Conservation (phyloP, 2,113 vertebrate species). For the Oenanthe oenanthe region DNA sequence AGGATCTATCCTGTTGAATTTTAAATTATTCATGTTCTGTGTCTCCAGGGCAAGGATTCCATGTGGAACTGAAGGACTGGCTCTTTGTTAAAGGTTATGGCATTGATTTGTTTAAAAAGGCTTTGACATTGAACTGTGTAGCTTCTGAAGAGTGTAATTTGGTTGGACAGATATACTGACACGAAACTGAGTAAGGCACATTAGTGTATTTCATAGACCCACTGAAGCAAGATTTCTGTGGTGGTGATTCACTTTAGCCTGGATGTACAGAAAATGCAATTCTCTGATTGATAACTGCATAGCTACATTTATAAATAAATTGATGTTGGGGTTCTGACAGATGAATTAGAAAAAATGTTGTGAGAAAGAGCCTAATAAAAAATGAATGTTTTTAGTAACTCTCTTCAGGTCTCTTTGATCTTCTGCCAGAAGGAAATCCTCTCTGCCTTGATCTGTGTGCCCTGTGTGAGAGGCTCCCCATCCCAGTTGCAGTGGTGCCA, state of each 20-base stretch:
- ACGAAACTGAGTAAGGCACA: not conserved
- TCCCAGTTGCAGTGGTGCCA: not conserved
- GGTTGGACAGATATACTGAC: not conserved
- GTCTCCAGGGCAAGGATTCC: not conserved
- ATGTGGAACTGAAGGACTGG: not conserved
- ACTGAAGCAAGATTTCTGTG: not conserved
- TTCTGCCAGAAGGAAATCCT: not conserved
- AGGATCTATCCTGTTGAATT: not conserved
- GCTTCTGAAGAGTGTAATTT: not conserved
- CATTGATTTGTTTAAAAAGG: not conserved
- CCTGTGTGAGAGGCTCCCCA: not conserved
- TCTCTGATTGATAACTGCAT: not conserved
- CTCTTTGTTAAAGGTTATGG: not conserved
- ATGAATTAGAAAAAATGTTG: not conserved
- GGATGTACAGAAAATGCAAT: not conserved
- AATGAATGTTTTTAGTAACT: not conserved
- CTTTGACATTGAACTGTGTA: not conserved
- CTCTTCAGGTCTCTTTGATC: not conserved
- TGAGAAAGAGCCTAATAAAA: not conserved
- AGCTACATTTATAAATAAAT: not conserved
- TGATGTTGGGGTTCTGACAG: not conserved
- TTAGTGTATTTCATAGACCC: not conserved
- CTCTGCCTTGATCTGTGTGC: not conserved
- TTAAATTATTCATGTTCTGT: not conserved
- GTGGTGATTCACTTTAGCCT: not conserved